phyloP scores from a whole-genome alignment of 2,113 vertebrate species.

The Otocyon megalotis region DNA sequence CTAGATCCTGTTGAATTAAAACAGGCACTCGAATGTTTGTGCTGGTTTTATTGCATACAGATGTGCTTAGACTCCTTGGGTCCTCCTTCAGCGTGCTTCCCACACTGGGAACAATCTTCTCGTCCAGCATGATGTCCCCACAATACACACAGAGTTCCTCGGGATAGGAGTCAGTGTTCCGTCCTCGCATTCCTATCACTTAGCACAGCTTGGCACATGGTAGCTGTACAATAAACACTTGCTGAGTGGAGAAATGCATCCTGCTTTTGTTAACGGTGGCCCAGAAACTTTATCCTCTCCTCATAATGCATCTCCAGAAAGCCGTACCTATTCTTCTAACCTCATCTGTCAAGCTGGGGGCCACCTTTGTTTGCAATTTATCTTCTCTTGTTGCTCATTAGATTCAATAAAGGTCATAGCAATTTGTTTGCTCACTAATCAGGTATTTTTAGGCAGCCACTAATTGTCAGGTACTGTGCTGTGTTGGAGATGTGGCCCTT shows the following conservation, averaged over 20 bases:
- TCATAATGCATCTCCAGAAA: not conserved
- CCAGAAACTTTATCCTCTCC: not conserved
- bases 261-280: not conserved
- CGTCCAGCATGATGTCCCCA: not conserved
- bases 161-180: rapidly evolving
- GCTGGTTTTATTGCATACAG: not conserved
- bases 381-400: not conserved
- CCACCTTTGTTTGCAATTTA: not conserved
- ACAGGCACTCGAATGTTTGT: not conserved
- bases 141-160: not conserved
- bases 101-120: rapidly evolving
- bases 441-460: not conserved
- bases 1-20: not conserved
- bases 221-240: not conserved
- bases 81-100: not conserved
- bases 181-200: not conserved
- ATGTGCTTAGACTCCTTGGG: not conserved
- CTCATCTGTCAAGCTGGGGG: not conserved
- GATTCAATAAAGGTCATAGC: not conserved
- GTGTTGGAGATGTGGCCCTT: too few relatives aligned
- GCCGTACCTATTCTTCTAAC: not conserved
- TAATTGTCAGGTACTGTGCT: not conserved
- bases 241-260: not conserved
- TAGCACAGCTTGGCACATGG: not conserved
- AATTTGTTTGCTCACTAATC: not conserved